Conservation (phyloP, 2,888 invertebrate species). For the Hirtodrosophila cameraria region DNA sequence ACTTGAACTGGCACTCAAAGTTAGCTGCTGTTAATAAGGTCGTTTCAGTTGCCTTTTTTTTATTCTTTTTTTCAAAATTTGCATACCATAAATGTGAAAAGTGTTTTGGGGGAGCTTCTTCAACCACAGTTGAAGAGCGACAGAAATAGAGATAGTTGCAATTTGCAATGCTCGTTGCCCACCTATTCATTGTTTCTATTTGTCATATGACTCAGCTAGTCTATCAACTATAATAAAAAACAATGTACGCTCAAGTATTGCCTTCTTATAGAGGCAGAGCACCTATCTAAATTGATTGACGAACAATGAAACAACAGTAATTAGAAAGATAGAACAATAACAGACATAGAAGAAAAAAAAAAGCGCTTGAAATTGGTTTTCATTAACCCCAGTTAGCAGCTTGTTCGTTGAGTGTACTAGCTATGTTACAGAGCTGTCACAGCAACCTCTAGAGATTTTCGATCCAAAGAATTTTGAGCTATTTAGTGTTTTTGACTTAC, state of each 20-base stretch:
- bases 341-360: background rate
- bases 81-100: slow-evolving; percentile 6
- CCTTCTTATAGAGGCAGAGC: slow-evolving; percentile 12
- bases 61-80: slow-evolving; percentile 5
- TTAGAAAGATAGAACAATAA: slow-evolving; percentile 30
- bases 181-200: slow-evolving; percentile 7
- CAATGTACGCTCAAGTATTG: slow-evolving; percentile 9
- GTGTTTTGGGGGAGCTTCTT: background rate
- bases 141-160: background rate
- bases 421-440: no score
- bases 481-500: no score
- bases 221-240: slow-evolving; percentile 22
- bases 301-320: slow-evolving; percentile 28
- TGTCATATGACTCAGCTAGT: slow-evolving; percentile 2
- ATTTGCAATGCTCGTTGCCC: background rate
- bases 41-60: slow-evolving; percentile 31
- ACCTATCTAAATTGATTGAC: slow-evolving; percentile 39
- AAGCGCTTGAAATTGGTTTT: slow-evolving; percentile 13
- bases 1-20: slow-evolving; percentile 9
- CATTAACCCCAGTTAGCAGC: slow-evolving; percentile 4
- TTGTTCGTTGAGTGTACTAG: no score
- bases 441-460: no score
- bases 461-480: no score
- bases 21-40: slow-evolving; percentile 29
- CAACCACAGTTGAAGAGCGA: background rate